Evolutionary conservation across 1,140 invertebrate species (phyloP), one percentile per base, ranked within the genome.

Genomic region (Orchestia grillus): DNA sequence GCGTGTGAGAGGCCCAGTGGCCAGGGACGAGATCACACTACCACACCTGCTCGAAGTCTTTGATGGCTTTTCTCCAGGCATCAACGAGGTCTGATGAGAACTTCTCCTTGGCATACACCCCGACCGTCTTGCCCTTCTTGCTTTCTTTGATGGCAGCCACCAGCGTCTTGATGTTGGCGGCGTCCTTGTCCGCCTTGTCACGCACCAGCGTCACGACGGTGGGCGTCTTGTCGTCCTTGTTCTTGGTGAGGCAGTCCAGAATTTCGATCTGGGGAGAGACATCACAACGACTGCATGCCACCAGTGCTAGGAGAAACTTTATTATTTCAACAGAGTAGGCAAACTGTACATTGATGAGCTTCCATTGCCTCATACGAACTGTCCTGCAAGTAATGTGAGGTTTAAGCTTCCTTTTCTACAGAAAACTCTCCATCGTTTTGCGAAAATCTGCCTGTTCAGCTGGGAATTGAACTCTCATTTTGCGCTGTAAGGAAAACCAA

Each of bases 171-270:
- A 99, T 99, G 97, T 99, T 99, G 42, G 98, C 98, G 97, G 99
- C 99, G 97, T 99, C 99, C 97, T 99, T 99, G 97, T 99, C 99
- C 97, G 99, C 99, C 97, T 99, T 99, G 97, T 99, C 99, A 97
- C 99, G 98, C 6, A 98, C 98, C 53, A 99, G 97, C n/a, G 99
- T 98, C 97, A 99, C 99, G 0, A 99, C 98, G 88, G 98, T 98
- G 44, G 99, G 99, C 88, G 99, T 97, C 95, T 97, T 97, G 57
- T 99, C 99, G 96, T 99, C 98, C 97, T 98, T 99, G 28, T 98
- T 98, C 97, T 98, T 98, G 97, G 99, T 99, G n/a, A 99, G 98
- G 97, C 99, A 98, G 97, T 98, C 98, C 19, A 99, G 97, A 97
- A 99, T 99, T 97, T 99, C 99, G 96, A 99, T 99, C 97, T 97